Evolutionary conservation across 2,888 invertebrate genomes (phyloP), one percentile per base, ranked within the genome.

Genomic region (Buathra laborator): DNA sequence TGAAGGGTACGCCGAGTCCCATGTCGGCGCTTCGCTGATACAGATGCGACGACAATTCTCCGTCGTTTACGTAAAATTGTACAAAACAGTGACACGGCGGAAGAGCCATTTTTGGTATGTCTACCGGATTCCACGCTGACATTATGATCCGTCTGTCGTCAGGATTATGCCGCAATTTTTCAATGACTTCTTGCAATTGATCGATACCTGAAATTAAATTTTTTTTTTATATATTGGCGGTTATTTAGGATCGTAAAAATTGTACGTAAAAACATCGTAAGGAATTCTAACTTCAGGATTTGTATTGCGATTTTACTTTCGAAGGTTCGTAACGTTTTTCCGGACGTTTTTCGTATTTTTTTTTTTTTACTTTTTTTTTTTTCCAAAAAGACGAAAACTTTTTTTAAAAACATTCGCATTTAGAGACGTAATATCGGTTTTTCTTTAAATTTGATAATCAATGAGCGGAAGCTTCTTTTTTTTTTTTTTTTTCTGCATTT

Each of bases 1-100:
- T 99, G 94, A 99, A 99, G 12, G 99, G 99, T 0, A 99, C 99
- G n/a, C 99, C 99, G 1, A 99, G 95, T 2, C 99, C 99, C 97
- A 99, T 98, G 93, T 99, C 99, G 7, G 98, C 99, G 89, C 99
- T 99, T 87, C 99, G 95, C 94, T 99, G 99, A 93, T 99, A 99
- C 87, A 99, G 94, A 89, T 98, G 97, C 91, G 99, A 99, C 0
- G 98, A 98, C 0, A 99, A 94, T 93, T 98, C 97, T 1, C 96
- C 96, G 89, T 96, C 94, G 0, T 96, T 95, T 0, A 99, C 99
- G 94, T 97, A 98, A 94, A 99, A 99, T 94, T 99, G 99, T 0
- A 96, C 97, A 66, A 99, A 94, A 91, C 98, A 98, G 92, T 99
- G 99, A 91, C 99, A 99, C 0, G 99, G 99, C 0, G 99, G 99